These are phyloP conservation scores for Xiphydria camelus DNA, from an alignment of 2,888 invertebrate genomes.

Conservation along the genomic window DNA sequence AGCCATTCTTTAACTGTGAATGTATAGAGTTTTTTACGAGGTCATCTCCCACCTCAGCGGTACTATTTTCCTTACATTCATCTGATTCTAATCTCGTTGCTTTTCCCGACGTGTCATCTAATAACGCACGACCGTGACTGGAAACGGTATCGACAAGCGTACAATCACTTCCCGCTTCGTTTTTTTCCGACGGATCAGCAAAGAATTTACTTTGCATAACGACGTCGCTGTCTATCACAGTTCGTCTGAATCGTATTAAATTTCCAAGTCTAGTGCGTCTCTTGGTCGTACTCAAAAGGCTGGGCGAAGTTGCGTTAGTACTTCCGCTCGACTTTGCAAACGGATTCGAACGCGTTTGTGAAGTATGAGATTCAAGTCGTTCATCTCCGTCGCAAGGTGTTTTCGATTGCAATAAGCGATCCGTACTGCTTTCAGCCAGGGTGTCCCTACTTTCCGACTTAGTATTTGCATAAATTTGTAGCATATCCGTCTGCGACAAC, in stretches of 20 bases:
- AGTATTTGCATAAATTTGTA: constrained; percentile 28
- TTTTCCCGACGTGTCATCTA: no score
- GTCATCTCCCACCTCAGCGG: background rate
- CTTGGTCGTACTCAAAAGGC: constrained; percentile 36
- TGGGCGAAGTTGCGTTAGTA: constrained; percentile 40
- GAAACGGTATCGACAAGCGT: no score
- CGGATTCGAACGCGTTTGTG: constrained; percentile 35
- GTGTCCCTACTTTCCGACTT: constrained; percentile 7
- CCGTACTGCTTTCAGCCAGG: constrained; percentile 7
- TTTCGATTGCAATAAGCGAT: background rate
- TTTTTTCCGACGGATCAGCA: constrained; percentile 12
- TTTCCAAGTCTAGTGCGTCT: constrained; percentile 31
- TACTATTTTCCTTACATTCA: background rate
- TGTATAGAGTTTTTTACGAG: background rate
- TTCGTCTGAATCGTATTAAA: constrained; percentile 36
- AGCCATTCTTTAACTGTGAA: background rate
- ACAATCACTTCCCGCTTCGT: no score
- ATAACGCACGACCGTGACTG: no score
- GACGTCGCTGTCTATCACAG: constrained; percentile 42
- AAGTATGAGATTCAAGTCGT: constrained; percentile 15
- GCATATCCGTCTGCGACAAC: constrained; percentile 21
- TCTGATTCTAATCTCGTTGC: no score
- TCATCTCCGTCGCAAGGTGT: constrained; percentile 6
- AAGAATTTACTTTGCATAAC: constrained; percentile 48
- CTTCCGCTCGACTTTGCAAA: constrained; percentile 36